Base-by-base conservation (phyloP, 1,140 invertebrate genomes). In the Eciton burchellii region DNA sequence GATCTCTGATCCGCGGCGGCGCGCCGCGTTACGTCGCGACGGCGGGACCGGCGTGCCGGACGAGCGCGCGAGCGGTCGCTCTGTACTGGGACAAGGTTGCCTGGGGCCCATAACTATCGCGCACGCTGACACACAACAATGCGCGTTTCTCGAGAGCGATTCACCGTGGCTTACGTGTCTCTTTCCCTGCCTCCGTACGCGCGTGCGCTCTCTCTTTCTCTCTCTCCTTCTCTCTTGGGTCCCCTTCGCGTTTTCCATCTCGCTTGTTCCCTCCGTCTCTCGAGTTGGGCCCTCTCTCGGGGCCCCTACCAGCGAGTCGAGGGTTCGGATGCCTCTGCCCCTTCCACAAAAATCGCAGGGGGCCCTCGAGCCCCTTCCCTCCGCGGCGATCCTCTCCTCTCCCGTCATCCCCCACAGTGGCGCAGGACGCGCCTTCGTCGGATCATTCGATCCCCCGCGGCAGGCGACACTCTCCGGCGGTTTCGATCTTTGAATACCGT, bases 81-180 rank as follows among this genome's bases (percentile, higher is more conserved):
- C n/a, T 91, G 88, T 91, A 94, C 91, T 93, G 92, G 91, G 92
- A 93, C 93, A 94, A 94, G 93, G 93, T 92, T 93, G 92, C 89
- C 89, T 85, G 88, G 88, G 91, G 89, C 88, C 92, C 91, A 93
- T 93, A 93, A 93, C 91, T 92, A 93, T 92, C 92, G 88, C 16
- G 63, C 82, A 84, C 85, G 88, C 88, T 91, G 89, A 91, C 91
- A 90, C 84, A 91, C 88, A 92, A 91, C 91, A 92, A 92, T 92
- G 89, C 91, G 87, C 87, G 89, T 90, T 90, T 88, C 89, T 90
- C 91, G 74, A 83, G 56, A 29, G 74, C 87, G 89, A 91, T 91
- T 91, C 85, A 77, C 85, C 79, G 29, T 65, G 60, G 59, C 62
- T 57, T 68, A n/a, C 19, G n/a, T 70, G 60, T 41, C 56, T 29